Evolutionary conservation across 2,113 vertebrate species (phyloP).

Genomic region (Conger conger): DNA sequence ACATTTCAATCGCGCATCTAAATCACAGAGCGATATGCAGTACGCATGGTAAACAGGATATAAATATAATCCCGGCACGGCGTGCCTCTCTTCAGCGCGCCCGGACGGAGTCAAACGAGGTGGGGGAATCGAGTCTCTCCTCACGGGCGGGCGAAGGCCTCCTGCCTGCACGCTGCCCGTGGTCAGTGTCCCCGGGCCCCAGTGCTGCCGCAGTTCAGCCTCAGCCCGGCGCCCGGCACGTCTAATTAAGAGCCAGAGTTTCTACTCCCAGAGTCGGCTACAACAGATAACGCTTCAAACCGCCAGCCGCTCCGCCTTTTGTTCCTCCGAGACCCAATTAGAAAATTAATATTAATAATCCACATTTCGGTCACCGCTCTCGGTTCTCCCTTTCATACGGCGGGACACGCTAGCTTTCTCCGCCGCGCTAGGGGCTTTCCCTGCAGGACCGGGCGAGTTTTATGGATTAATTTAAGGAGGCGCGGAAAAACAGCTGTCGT

Average conservation of each 20-base stretch:
- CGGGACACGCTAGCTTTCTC: slow-evolving; percentile 42
- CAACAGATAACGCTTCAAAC: slow-evolving; percentile 46
- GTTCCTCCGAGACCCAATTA: slow-evolving; percentile 66
- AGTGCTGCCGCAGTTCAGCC: background rate
- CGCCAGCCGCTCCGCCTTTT: slow-evolving; percentile 50
- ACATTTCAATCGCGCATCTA: background rate
- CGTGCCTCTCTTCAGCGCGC: background rate
- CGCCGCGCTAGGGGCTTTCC: slow-evolving; percentile 48
- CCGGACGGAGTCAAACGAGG: background rate
- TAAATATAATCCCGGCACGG: background rate
- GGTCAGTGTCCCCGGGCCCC: background rate
- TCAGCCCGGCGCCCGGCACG: background rate
- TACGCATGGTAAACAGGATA: background rate
- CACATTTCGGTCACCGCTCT: slow-evolving; percentile 33
- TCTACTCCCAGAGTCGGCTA: slow-evolving; percentile 25
- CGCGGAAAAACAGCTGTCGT: slow-evolving; percentile 59
- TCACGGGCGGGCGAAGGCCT: background rate
- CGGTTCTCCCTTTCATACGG: background rate
- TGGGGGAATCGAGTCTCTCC: slow-evolving; percentile 31
- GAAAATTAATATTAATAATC: slow-evolving; percentile 67
- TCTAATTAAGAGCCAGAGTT: slow-evolving; percentile 29
- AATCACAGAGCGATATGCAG: background rate
- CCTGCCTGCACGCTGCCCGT: background rate
- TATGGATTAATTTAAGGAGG: slow-evolving; percentile 63
- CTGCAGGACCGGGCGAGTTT: slow-evolving; percentile 60